phyloP scores from a whole-genome alignment of 1,140 invertebrate genomes.

The Patella vulgata region DNA sequence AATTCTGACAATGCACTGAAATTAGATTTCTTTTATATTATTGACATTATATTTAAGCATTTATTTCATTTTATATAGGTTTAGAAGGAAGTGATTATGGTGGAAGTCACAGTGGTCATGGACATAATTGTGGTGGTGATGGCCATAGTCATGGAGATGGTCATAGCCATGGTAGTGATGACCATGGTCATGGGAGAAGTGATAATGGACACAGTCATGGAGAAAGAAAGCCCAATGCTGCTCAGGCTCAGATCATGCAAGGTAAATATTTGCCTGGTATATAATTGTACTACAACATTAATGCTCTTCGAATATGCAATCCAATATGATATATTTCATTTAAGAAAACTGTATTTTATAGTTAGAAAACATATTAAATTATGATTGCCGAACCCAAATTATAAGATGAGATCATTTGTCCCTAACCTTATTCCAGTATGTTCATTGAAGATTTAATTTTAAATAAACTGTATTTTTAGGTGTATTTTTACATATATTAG shows the following conservation, averaged over 20 bases:
- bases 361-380: too few species aligned
- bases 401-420: too few species aligned
- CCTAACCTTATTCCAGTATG: too few species aligned
- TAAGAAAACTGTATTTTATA: too few species aligned
- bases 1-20: too few species aligned
- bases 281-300: too few species aligned
- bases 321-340: too few species aligned
- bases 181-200: conserved; percentile 45
- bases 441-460: not conserved
- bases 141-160: conserved; percentile 52
- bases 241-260: conserved; percentile 68
- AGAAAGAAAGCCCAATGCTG: conserved; percentile 66
- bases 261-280: conserved; percentile 48
- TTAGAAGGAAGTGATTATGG: conserved; percentile 62
- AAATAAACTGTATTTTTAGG: conserved; percentile 68
- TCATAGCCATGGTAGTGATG: conserved; percentile 34
- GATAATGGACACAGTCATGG: conserved; percentile 51
- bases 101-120: conserved; percentile 66
- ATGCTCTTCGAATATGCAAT: too few species aligned
- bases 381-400: too few species aligned
- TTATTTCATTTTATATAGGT: conserved; percentile 33
- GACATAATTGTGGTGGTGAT: conserved; percentile 37
- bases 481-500: conserved; percentile 75
- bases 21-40: too few species aligned
- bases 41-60: too few species aligned